Percentiles rank a stretch among this genome's conserved stretches.
Evolutionary conservation across 1,140 invertebrate genomes (phyloP).

Genomic region (Reticulitermes speratus): DNA sequence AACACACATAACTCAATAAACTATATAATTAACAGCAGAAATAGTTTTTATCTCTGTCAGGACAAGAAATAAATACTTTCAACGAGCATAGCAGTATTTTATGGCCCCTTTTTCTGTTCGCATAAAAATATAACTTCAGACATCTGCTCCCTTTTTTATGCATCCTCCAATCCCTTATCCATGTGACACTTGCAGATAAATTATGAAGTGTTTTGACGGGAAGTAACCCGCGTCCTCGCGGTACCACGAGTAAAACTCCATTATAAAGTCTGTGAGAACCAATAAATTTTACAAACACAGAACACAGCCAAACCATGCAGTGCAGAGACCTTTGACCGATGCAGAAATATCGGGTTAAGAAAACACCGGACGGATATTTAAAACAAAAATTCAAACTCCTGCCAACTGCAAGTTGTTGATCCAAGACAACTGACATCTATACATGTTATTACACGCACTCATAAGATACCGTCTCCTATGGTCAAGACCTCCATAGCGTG

Average conservation of each 20-base stretch:
- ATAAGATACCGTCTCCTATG: neutral
- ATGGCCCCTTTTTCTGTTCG: no score
- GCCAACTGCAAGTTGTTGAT: neutral
- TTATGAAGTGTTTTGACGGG: no score
- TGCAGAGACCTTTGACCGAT: neutral
- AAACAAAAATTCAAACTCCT: neutral
- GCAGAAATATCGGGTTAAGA: neutral
- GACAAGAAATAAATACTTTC: no score
- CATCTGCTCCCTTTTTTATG: no score
- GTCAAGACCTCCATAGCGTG: neutral
- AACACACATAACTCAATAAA: no score
- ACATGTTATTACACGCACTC: neutral
- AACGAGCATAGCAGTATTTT: no score
- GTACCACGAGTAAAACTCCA: neutral
- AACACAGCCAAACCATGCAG: neutral
- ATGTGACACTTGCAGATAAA: no score
- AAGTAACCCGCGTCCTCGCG: no score
- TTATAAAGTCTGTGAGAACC: neutral
- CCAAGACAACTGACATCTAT: conserved; percentile 12
- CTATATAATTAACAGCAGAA: no score
- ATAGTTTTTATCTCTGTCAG: no score
- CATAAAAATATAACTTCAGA: no score
- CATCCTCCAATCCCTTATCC: no score
- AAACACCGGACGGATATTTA: neutral
- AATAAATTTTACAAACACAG: neutral